Evolutionary conservation across 1,140 invertebrate genomes (phyloP).

Genomic region (Pollicipes pollicipes): DNA sequence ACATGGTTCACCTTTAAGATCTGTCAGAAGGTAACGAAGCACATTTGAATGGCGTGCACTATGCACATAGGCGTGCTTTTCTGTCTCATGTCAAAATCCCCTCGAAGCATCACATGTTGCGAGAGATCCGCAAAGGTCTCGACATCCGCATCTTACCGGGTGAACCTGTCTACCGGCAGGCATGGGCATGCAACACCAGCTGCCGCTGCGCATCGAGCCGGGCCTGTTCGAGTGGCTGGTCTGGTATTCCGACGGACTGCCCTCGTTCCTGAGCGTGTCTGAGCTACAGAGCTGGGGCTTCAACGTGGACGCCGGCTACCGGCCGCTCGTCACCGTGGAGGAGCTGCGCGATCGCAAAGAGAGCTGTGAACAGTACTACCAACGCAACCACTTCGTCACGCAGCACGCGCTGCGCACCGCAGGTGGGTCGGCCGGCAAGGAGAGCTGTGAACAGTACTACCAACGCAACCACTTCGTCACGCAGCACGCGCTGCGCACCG

Average conservation of each 20-base stretch:
- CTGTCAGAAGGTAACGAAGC: too few relatives aligned
- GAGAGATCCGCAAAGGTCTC: too few relatives aligned
- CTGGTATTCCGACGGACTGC: conserved; percentile 67
- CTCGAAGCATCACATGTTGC: background rate
- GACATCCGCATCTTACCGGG: background rate
- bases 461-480: conserved; percentile 30
- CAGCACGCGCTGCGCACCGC: conserved; percentile 17
- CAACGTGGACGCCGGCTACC: conserved; percentile 51
- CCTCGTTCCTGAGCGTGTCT: conserved; percentile 39
- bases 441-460: conserved; percentile 57
- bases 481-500: conserved; percentile 17
- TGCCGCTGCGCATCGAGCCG: conserved; percentile 57
- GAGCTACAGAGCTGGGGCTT: conserved; percentile 37
- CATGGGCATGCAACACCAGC: conserved; percentile 27
- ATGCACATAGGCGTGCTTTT: background rate
- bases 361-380: conserved; percentile 55
- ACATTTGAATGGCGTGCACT: too few relatives aligned
- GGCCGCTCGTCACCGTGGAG: conserved; percentile 38
- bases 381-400: conserved; percentile 29
- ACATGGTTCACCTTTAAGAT: too few relatives aligned
- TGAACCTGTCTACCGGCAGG: conserved; percentile 24
- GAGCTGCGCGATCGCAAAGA: conserved; percentile 37
- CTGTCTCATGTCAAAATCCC: background rate
- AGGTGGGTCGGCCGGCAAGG: conserved; percentile 25
- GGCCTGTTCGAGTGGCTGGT: conserved; percentile 81